Evolutionary conservation across 2,113 vertebrate genomes (phyloP), one percentile per base, ranked within the genome.

Genomic region (Coptodon rendalli): DNA sequence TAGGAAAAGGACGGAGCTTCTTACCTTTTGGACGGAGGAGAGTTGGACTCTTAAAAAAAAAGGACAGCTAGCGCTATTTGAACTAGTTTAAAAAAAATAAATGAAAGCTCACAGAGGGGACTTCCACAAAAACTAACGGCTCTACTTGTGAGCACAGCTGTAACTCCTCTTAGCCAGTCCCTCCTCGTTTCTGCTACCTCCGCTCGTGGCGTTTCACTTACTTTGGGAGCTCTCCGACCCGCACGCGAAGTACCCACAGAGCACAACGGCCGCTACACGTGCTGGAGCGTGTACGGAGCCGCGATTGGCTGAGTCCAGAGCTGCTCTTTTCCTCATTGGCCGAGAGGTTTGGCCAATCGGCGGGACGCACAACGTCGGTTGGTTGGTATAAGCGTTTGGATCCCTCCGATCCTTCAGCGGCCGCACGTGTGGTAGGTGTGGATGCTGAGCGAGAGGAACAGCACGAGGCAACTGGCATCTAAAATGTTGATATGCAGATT

Each of bases 401-500:
- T 59, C 73, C 76, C 71, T 4, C 40, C 81, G n/a, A 45, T n/a
- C 48, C 19, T 29, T 27, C 4, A 2, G 2, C 45, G 1, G 52
- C 63, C 1, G 92, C 96, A 96, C 96, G 96, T 96, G 96, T 82
- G 14, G 79, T 6, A 94, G 90, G 94, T 94, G 93, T 94, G 94
- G 94, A 53, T 68, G 38, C 9, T 17, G 76, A 81, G 50, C 16
- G 48, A 59, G 63, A 19, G 6, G 56, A 52, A 3, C 59, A 56
- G 87, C 94, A 93, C 93, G 90, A 31, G 89, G 90, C 92, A 52
- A 9, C 12, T 24, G 48, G 68, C 85, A 38, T 89, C 56, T 89
- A 53, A 68, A 31, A 82, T 59, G 8, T 86, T 66, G 59, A 19
- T 71, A 22, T 71, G 45, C 14, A 66, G 80, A 83, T 82, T 7